Evolutionary conservation across 2,888 invertebrate species (phyloP).

Genomic region (Trachelus iudaicus): DNA sequence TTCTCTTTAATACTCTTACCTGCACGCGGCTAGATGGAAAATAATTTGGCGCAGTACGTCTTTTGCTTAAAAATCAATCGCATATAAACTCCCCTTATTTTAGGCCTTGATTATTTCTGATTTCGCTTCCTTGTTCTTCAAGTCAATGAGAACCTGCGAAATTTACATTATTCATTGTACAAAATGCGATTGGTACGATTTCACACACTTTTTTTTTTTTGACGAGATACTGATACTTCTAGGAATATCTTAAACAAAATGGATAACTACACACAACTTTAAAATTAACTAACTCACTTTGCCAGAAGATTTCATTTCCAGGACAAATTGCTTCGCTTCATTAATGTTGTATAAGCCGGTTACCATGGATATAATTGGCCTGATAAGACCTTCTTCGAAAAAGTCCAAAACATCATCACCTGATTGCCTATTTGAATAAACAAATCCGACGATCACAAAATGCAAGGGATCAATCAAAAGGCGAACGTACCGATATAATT

Average conservation of each 20-base stretch:
- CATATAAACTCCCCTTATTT: neutral
- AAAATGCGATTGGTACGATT: neutral
- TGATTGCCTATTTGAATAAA: conserved; percentile 59
- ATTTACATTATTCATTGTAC: neutral
- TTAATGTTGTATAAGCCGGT: conserved; percentile 71
- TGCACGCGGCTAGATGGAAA: neutral
- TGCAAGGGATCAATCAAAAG: neutral
- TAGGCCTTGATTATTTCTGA: conserved; percentile 6
- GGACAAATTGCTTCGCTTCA: conserved; percentile 71
- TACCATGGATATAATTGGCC: conserved; percentile 69
- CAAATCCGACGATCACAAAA: neutral
- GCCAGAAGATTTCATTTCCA: conserved; percentile 71
- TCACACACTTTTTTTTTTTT: neutral
- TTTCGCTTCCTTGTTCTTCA: conserved; percentile 49
- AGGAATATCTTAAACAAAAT: neutral
- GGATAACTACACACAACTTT: neutral
- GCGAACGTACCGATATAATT: conserved; percentile 68
- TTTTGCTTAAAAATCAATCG: neutral
- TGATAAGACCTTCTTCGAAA: conserved; percentile 72
- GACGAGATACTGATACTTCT: neutral
- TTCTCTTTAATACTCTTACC: neutral
- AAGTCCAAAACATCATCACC: conserved; percentile 72
- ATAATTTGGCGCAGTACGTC: neutral
- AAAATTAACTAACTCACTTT: conserved; percentile 65
- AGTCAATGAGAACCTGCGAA: conserved; percentile 25